Evolutionary conservation across 2,888 invertebrate genomes (phyloP), one percentile per base, ranked within the genome.

Genomic region (Eutolmus rufibarbis): DNA sequence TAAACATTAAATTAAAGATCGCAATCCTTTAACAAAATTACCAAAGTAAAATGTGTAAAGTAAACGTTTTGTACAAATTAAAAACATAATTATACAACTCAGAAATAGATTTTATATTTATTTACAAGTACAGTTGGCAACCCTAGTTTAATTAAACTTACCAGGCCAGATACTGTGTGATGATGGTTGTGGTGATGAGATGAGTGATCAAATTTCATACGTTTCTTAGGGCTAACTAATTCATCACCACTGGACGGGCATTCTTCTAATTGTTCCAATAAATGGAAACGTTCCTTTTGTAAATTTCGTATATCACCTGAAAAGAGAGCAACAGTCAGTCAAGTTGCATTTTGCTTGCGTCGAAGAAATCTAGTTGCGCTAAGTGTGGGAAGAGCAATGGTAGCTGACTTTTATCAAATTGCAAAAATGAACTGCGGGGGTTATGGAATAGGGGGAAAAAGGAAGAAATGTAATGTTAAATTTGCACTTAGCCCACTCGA

Each of bases 231-330:
- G 90, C 94, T 94, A 89, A 95, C 94, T 90, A 94, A 91, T 91
- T 95, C 95, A 92, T 95, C 95, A 89, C 95, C 95, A 91, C 95
- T 95, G 91, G 95, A 95, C 90, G 94, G 94, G 93, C 95, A 95
- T 90, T 95, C 95, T 91, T 95, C 95, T 90, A 95, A 93, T 91
- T 96, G 95, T 91, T 96, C 95, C 89, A 95, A 93, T 88, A 96
- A 93, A 91, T 95, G 95, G 81, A 95, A 95, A 84, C 96, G 94
- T 91, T 95, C 95, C 91, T 96, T 96, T 91, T 96, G 95, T 89
- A 95, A 93, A 90, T 94, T 94, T 90, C 95, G 93, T 90, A 96
- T 95, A 91, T 95, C 95, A 89, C 92, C 91, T 94, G 93, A 16
- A 94, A 94, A 81, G 91, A 66, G 51, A 66, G 28, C 19, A 66